Percentiles rank a stretch among this genome's conserved stretches.
These are phyloP conservation scores for Pelodiscus sinensis DNA, from an alignment of 2,113 vertebrate species.

Conservation along the genomic window DNA sequence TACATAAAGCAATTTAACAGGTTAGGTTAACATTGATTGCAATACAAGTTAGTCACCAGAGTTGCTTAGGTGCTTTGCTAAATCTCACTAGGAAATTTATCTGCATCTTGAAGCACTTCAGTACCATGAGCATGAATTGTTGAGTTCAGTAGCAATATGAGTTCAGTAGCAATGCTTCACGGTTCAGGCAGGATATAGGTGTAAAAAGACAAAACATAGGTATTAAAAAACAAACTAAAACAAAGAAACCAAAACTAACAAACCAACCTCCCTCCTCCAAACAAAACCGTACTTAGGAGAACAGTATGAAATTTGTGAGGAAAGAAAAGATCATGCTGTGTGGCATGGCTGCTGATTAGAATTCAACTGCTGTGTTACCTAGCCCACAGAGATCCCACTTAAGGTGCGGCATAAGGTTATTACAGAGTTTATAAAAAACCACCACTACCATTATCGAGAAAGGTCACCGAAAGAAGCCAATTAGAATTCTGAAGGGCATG, in stretches of 20 bases:
- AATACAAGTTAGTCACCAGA: background rate
- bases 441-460: conserved; percentile 32
- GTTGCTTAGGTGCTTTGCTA: background rate
- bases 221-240: background rate
- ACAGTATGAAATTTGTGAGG: conserved; percentile 3
- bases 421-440: conserved; percentile 46
- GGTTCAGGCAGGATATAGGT: background rate
- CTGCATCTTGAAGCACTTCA: background rate
- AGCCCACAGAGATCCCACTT: conserved; percentile 22
- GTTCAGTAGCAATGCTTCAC: background rate
- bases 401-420: conserved; percentile 4
- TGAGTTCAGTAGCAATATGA: background rate
- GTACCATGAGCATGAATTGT: background rate
- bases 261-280: background rate
- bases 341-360: conserved; percentile 22
- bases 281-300: background rate
- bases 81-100: background rate
- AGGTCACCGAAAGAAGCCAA: conserved; percentile 52
- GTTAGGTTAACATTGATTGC: background rate
- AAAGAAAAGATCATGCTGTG: background rate
- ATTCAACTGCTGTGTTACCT: conserved; percentile 28
- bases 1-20: background rate
- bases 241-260: too few relatives aligned
- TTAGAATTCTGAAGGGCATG: conserved; percentile 53
- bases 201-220: background rate